phyloP scores from a whole-genome alignment of 2,888 invertebrate species.

The Stenichneumon culpator region DNA sequence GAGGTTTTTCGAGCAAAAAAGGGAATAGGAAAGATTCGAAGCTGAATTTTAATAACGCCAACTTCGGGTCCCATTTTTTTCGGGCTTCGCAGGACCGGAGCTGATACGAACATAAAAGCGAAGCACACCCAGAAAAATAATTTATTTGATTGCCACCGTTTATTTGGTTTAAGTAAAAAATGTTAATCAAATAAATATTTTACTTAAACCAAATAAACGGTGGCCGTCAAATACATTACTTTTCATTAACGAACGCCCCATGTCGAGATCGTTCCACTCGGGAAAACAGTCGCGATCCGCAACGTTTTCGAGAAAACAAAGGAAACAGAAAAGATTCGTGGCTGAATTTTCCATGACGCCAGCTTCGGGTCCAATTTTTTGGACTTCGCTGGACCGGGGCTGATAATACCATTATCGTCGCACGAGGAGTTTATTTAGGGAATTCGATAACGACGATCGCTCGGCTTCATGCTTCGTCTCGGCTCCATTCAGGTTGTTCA shows the following conservation, averaged over 20 bases:
- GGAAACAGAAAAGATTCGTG: background rate
- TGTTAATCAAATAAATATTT: too few relatives aligned
- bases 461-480: slow-evolving; percentile 52
- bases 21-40: background rate
- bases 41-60: background rate
- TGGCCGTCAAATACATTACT: too few relatives aligned
- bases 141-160: too few relatives aligned
- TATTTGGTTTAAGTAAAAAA: too few relatives aligned
- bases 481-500: slow-evolving; percentile 45
- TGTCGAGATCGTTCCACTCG: background rate
- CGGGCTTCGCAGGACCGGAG: background rate
- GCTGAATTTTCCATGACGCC: background rate
- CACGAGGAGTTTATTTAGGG: background rate
- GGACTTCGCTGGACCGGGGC: background rate
- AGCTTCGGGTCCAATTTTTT: background rate
- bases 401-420: background rate
- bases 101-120: too few relatives aligned
- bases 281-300: background rate
- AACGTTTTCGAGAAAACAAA: background rate
- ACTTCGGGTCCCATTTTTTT: background rate
- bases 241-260: background rate
- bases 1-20: background rate
- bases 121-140: too few relatives aligned
- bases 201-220: too few relatives aligned
- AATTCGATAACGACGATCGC: background rate